Base-by-base conservation (phyloP, 2,888 invertebrate species). In the Mallateleia sp. region DNA sequence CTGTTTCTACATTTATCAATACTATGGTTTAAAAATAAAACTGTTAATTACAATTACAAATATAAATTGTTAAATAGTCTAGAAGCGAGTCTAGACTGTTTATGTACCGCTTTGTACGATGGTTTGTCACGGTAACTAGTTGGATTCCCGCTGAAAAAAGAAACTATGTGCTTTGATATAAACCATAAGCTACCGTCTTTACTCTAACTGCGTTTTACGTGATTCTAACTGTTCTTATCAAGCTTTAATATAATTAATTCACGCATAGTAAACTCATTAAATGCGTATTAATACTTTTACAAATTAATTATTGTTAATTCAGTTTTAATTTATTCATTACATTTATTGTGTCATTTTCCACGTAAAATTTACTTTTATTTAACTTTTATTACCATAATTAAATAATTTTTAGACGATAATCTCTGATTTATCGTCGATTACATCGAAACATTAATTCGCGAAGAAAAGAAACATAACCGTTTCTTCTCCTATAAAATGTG, bases 81-180 rank as follows among this genome's bases (percentile, higher is more conserved):
- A 42, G 71, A 71, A 56, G 28, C 25, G 42, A 62, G 75, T 75
- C 75, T 64, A 75, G 75, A 75, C 75, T 2, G 24, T 42, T 64
- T 54, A 38, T 25, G 75, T 67, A 32, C 52, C 5, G 28, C 28
- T 47, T 67, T 52, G 47, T 78, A 64, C 24, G 74, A 64, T 34
- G 74, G 58, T 56, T 78, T 78, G 67, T 78, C 58, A 67, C 77
- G 77, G 62, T 74, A 62, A 62, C 66, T 66, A 45, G 56, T 52
- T 56, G 56, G 52, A 32, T 56, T 77, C 77, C 66, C 54, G 75
- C 18, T 75, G 20, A 64, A 75, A 71, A 60, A 56, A 60, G 75
- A 54, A 77, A 56, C 32, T 58, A 24, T 60, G 47, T 47, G 32
- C 75, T 52, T 64, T 54, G 54, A 64, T 75, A 62, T 25, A 25